Conservation (phyloP, 2,888 invertebrate species). For the Gastracanthus pulcherrimus region DNA sequence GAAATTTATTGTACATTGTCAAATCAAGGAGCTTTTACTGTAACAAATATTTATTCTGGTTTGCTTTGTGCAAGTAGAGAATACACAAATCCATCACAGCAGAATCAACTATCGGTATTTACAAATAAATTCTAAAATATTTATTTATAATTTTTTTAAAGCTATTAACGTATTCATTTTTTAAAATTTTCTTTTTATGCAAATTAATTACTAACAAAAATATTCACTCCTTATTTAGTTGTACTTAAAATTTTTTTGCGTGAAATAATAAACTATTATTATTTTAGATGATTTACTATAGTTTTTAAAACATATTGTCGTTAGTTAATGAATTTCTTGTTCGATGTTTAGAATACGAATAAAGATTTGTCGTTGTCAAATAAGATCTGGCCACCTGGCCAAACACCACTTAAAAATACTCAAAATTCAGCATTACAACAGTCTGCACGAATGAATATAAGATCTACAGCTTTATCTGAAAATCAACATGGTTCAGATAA, state of each 20-base stretch:
- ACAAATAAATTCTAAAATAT: neutral
- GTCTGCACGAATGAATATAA: neutral
- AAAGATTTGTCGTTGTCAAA: neutral
- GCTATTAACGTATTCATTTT: neutral
- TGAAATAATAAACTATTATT: neutral
- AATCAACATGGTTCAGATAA: neutral
- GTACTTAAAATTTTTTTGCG: neutral
- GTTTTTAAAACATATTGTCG: no score
- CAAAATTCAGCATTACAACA: neutral
- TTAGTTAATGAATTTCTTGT: neutral
- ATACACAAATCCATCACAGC: constrained; percentile 14
- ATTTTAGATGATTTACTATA: no score
- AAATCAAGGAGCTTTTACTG: neutral
- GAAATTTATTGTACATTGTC: neutral
- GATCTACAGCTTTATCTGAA: no score
- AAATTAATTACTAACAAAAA: neutral
- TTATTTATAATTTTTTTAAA: neutral
- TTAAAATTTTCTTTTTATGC: neutral
- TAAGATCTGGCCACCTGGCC: neutral
- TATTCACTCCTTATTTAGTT: neutral
- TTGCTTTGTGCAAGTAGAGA: constrained; percentile 28
- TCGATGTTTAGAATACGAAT: neutral
- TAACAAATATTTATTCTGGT: constrained; percentile 27
- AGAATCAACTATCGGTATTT: constrained; percentile 22
- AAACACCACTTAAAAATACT: neutral